Conservation (phyloP, 2,113 vertebrate species). For the Boulengeromyrus knoepffleri region DNA sequence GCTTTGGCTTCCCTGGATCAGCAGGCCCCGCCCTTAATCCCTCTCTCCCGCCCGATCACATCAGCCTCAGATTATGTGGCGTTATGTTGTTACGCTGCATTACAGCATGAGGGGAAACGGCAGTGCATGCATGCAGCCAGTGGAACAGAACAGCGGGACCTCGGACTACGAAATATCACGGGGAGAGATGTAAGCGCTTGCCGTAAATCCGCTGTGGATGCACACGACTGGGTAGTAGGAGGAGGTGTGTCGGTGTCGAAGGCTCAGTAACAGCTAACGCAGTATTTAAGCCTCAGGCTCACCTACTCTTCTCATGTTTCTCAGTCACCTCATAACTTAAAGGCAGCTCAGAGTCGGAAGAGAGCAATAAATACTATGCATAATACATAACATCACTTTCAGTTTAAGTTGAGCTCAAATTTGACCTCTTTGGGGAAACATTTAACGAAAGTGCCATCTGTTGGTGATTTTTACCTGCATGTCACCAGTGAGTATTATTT, state of each 20-base stretch:
- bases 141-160: not conserved
- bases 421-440: not conserved
- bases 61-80: not conserved
- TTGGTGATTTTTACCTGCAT: not conserved
- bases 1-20: not conserved
- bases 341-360: not conserved
- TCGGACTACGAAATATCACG: not conserved
- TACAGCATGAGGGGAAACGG: not conserved
- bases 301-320: not conserved
- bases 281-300: not conserved
- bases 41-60: not conserved
- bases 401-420: not conserved
- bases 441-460: not conserved
- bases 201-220: not conserved
- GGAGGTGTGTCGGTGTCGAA: not conserved
- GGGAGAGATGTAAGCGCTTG: not conserved
- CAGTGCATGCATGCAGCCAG: not conserved
- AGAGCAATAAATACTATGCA: not conserved
- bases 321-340: not conserved
- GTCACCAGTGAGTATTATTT: not conserved
- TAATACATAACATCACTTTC: not conserved
- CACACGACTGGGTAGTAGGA: not conserved
- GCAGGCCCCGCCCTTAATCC: not conserved
- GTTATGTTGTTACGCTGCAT: not conserved
- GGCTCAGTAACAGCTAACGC: not conserved